Conservation (phyloP, 2,888 invertebrate genomes). For the Hedychridium roseum region DNA sequence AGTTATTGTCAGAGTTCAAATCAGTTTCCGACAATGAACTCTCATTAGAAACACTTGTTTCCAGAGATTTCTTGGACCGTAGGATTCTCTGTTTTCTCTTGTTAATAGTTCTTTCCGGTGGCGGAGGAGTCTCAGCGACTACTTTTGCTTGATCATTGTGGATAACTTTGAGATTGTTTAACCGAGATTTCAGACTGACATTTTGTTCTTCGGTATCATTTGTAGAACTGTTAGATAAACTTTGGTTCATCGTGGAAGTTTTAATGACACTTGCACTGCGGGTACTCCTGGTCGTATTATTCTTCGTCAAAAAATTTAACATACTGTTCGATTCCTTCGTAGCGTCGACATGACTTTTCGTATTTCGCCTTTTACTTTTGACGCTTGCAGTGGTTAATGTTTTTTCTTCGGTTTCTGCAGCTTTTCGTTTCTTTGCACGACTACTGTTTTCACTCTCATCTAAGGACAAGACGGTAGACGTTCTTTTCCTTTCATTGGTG, state of each 20-base stretch:
- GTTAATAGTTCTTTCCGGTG: not conserved
- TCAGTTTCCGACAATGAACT: not conserved
- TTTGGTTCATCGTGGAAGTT: too few relatives aligned
- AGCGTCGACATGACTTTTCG: not conserved
- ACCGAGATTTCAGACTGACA: too few relatives aligned
- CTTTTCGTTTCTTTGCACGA: conserved; percentile 14
- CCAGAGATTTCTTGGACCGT: not conserved
- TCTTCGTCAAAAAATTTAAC: not conserved
- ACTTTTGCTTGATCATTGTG: not conserved
- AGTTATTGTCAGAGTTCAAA: not conserved
- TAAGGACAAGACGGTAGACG: not conserved
- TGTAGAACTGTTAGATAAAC: too few relatives aligned
- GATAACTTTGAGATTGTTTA: too few relatives aligned
- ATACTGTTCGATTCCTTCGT: not conserved
- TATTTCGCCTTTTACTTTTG: not conserved
- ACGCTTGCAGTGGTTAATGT: conserved; percentile 6
- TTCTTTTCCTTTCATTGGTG: conserved; percentile 10
- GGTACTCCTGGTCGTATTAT: not conserved
- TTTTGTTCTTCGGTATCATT: too few relatives aligned
- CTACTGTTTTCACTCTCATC: not conserved
- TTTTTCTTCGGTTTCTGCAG: conserved; percentile 4
- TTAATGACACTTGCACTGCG: too few relatives aligned
- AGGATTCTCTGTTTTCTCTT: conserved; percentile 3
- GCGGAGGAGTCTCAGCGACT: conserved; percentile 7
- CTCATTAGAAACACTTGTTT: not conserved